These are phyloP conservation scores for Hydrocynus forskahlii DNA, from an alignment of 2,797 vertebrate species.

Conservation along the genomic window DNA sequence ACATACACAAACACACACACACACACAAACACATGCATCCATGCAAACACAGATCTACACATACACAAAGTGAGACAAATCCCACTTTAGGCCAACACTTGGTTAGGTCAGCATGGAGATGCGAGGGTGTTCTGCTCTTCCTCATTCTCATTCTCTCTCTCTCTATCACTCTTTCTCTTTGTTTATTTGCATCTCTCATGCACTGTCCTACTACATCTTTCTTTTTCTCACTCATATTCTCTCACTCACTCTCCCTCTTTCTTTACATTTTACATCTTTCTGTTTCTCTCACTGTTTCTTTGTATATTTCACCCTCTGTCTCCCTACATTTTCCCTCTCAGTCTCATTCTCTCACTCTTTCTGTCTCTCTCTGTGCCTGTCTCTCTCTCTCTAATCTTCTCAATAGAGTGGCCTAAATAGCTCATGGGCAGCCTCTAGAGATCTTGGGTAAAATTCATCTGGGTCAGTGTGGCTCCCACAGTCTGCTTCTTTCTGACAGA, in stretches of 20 bases:
- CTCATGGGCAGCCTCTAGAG: constrained; percentile 60
- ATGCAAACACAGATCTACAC: too few species aligned
- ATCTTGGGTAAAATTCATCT: constrained; percentile 79
- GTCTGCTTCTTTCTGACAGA: constrained; percentile 82
- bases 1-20: constrained; percentile 23
- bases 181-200: not conserved
- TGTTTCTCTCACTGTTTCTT: not conserved
- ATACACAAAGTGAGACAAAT: not conserved
- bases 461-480: constrained; percentile 83
- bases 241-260: not conserved
- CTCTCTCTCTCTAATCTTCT: constrained; percentile 23
- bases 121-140: not conserved
- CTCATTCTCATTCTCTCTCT: not conserved
- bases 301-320: not conserved
- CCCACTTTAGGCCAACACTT: constrained; percentile 17
- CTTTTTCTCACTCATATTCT: not conserved
- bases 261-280: constrained; percentile 19
- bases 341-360: constrained; percentile 5
- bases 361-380: not conserved
- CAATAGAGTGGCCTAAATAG: constrained; percentile 74
- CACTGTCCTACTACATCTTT: not conserved
- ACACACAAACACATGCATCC: not conserved
- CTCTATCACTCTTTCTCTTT: not conserved
- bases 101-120: not conserved
- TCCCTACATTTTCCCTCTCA: not conserved